Base-by-base conservation (phyloP, 2,113 vertebrate species). In the Psilopogon haemacephalus region DNA sequence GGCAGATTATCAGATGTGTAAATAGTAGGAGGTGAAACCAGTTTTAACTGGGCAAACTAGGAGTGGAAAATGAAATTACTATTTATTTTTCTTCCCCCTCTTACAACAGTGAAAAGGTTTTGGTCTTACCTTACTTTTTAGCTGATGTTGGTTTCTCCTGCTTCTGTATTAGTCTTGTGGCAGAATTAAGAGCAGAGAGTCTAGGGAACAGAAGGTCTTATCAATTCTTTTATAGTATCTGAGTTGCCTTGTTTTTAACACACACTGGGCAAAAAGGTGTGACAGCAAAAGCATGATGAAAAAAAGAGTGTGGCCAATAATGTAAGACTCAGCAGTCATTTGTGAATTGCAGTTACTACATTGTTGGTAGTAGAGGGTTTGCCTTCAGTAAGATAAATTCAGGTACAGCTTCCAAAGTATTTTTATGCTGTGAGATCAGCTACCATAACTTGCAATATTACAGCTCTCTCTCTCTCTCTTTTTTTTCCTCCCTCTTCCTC, bases 271-370 rank as follows among this genome's bases (percentile, higher is more conserved):
- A 59, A 60, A 83, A 81, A 80, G 10, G 23, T 80, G 48, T 0
- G 3, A 50, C 40, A 92, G 16, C 12, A 86, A 56, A 88, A 63
- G 5, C 23, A 8, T 35, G 37, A 65, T n/a, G 33, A 83, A 65
- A 50, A 83, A 65, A 50, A 58, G 38, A 83, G 10, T 65, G 42
- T 9, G 8, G 23, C 44, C 23, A 81, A 16, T 38, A 38, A 56
- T 58, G 60, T 42, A 89, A 83, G 42, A 77, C 37, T 60, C 9
- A 15, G 33, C 28, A 83, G 54, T 37, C 18, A 65, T 71, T 89
- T 86, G 70, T 67, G 86, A 84, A 90, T 79, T 90, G 58, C 33
- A 70, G 54, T 69, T 78, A 50, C 65, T 65, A 69, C 71, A 82
- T 72, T 40, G 84, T 75, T 56, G 37, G 5, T 58, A 55, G 54